Evolutionary conservation across 2,797 vertebrate genomes (phyloP).

Genomic region (Taeniopygia guttata): DNA sequence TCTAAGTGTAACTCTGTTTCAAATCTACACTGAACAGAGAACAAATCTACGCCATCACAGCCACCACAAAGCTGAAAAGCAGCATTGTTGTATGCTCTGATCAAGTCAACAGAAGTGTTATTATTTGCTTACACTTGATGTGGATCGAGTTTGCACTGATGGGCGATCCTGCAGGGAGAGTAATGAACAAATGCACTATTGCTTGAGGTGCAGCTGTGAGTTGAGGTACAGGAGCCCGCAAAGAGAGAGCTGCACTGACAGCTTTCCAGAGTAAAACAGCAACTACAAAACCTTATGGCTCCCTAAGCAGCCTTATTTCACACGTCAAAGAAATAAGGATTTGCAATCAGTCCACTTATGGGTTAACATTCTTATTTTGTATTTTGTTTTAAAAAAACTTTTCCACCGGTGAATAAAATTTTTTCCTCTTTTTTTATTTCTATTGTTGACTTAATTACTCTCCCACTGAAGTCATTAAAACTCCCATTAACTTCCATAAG

Average conservation of each 20-base stretch:
- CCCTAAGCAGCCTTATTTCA: neutral
- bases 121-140: constrained; percentile 3
- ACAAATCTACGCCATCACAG: neutral
- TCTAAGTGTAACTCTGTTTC: neutral
- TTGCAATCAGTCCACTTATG: neutral
- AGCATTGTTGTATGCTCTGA: neutral
- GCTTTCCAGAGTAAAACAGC: neutral
- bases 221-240: neutral
- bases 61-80: constrained; percentile 17
- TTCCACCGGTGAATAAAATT: neutral
- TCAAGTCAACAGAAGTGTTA: neutral
- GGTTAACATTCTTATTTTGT: neutral
- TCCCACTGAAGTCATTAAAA: neutral
- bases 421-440: neutral
- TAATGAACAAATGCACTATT: neutral
- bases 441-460: neutral
- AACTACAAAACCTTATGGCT: neutral
- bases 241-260: neutral
- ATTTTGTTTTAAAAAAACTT: neutral
- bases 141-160: neutral
- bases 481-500: neutral
- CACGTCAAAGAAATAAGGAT: neutral
- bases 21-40: neutral
- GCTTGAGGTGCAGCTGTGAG: neutral
- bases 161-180: neutral